Base-by-base conservation (phyloP, 2,113 vertebrate species). In the Corythornis vintsioides region DNA sequence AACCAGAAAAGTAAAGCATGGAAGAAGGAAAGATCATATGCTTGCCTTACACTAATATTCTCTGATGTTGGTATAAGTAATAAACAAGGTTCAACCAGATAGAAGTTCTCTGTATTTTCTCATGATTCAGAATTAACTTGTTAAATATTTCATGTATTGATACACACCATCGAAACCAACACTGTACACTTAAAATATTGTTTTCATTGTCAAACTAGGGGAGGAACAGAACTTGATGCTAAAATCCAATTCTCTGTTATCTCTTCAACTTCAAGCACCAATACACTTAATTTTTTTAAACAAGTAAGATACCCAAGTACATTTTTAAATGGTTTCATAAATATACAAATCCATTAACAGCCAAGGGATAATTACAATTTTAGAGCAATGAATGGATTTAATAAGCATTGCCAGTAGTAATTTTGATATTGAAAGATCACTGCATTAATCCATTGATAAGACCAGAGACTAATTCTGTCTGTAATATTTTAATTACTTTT, bases 401-500 rank as follows among this genome's bases (percentile, higher is more conserved):
- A 12, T 20, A 83, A 87, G 35, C 45, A 91, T 52, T 93, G 65
- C 9, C 88, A 93, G 82, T 45, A 52, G 10, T 71, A 63, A 50
- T 81, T 52, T 65, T 56, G 29, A 66, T 83, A 96, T 13, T 82
- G 47, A 95, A 95, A 63, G 93, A 76, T 47, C 43, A 74, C 29
- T 64, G 66, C 70, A 76, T 86, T 92, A 96, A 93, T 91, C 80
- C 89, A 84, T 80, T 79, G 14, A 72, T 86, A 61, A 90, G 35
- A 83, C 48, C 25, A 92, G 75, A 92, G 26, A 48, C 65, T 90
- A 95, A 90, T 67, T 31, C 42, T 63, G 40, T n/a, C 66, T 89
- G 60, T 75, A 93, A 59, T 93, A 73, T 74, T 77, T 89, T 87
- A 95, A 86, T 95, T 92, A 85, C 18, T 57, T 77, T 76, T 92